Evolutionary conservation across 2,797 vertebrate species (phyloP).

Genomic region (Characodon lateralis): DNA sequence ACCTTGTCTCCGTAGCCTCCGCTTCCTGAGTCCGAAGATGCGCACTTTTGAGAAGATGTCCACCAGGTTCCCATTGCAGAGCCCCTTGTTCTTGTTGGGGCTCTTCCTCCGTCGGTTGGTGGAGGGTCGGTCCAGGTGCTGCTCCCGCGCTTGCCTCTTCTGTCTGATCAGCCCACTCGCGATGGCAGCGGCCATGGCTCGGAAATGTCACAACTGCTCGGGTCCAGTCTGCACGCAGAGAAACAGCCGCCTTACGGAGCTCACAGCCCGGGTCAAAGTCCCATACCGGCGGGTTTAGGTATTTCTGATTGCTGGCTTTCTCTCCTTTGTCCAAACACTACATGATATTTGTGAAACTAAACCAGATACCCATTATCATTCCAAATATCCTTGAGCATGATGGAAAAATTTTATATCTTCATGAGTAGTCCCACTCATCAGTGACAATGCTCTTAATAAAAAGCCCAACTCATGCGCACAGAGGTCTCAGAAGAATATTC

Average conservation of each 20-base stretch:
- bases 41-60: constrained; percentile 99
- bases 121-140: constrained; percentile 94
- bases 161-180: constrained; percentile 98
- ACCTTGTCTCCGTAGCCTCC: constrained; percentile 98
- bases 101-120: constrained; percentile 94
- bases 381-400: constrained; percentile 63
- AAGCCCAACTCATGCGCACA: constrained; percentile 59
- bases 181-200: constrained; percentile 96
- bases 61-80: constrained; percentile 98
- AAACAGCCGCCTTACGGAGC: constrained; percentile 74
- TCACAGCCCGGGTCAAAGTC: constrained; percentile 80
- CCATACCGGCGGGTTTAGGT: constrained; percentile 75
- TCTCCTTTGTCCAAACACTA: constrained; percentile 65
- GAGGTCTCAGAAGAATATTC: constrained; percentile 53
- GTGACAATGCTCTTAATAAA: constrained; percentile 42
- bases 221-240: constrained; percentile 78
- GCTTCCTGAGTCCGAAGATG: constrained; percentile 99
- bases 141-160: constrained; percentile 97
- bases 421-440: constrained; percentile 69
- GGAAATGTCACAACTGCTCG: constrained; percentile 72
- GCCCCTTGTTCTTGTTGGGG: constrained; percentile 96
- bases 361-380: constrained; percentile 60
- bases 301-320: constrained; percentile 36
- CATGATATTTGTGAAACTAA: constrained; percentile 64
- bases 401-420: constrained; percentile 58